Percentiles rank a stretch among this genome's conserved stretches.
phyloP scores from a whole-genome alignment of 2,797 vertebrate species.

The Galaxias olidus region DNA sequence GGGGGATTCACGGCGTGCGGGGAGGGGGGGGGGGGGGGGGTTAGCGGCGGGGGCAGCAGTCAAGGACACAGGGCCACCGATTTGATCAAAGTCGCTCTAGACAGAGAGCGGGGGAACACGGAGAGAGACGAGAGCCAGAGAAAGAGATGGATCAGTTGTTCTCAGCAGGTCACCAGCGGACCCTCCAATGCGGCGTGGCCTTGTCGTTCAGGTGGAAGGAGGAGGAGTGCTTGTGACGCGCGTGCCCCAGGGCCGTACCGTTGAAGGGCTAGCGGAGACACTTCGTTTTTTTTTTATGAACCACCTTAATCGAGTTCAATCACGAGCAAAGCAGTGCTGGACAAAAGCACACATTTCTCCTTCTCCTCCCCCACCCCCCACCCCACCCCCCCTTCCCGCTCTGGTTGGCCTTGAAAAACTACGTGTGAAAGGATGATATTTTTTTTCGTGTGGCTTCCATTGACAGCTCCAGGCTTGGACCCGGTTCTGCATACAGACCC shows the following conservation, averaged over 20 bases:
- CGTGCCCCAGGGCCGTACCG: no score
- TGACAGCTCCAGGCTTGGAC: slow-evolving; percentile 16
- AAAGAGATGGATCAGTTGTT: slow-evolving; percentile 42
- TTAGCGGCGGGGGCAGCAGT: slow-evolving; percentile 61
- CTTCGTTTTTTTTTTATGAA: background rate
- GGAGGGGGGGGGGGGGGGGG: slow-evolving; percentile 48
- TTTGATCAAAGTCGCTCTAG: slow-evolving; percentile 66
- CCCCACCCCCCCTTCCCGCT: slow-evolving; percentile 1
- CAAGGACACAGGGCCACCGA: slow-evolving; percentile 63
- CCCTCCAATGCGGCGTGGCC: slow-evolving; percentile 53
- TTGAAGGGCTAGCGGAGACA: slow-evolving; percentile 14
- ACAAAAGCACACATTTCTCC: slow-evolving; percentile 12
- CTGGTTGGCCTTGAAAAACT: slow-evolving; percentile 17
- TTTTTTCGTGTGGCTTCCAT: no score
- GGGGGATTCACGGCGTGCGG: slow-evolving; percentile 61
- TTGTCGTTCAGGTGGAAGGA: slow-evolving; percentile 39
- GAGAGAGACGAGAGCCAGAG: slow-evolving; percentile 19
- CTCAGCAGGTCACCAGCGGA: slow-evolving; percentile 53
- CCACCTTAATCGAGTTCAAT: background rate
- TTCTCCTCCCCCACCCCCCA: no score
- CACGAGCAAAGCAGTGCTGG: slow-evolving; percentile 9
- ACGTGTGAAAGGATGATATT: no score
- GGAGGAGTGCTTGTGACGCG: slow-evolving; percentile 40
- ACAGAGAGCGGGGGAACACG: slow-evolving; percentile 44
- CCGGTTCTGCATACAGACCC: slow-evolving; percentile 13